Conservation (phyloP, 1,140 invertebrate species). For the Lepidurus couesii region DNA sequence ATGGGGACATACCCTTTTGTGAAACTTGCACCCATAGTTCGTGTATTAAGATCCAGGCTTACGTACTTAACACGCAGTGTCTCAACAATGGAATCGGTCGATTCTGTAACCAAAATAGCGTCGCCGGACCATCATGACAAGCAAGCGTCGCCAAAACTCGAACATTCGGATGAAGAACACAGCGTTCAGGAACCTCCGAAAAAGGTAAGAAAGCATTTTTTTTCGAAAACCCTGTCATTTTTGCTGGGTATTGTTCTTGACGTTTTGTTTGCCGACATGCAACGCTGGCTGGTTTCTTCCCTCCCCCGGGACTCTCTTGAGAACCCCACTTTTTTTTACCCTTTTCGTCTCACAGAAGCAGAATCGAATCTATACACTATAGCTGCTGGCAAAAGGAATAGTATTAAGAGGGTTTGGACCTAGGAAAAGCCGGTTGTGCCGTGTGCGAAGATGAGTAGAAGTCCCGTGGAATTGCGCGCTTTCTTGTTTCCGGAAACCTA, state of each 20-base stretch:
- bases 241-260: not conserved
- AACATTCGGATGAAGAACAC: not conserved
- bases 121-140: not conserved
- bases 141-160: not conserved
- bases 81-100: not conserved
- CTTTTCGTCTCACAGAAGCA: not conserved
- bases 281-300: not conserved
- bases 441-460: not conserved
- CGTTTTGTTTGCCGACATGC: conserved; percentile 14
- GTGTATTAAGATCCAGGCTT: not conserved
- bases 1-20: not conserved
- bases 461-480: not conserved
- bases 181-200: not conserved
- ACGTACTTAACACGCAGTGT: not conserved
- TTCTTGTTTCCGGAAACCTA: not conserved
- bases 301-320: not conserved
- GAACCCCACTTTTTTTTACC: not conserved
- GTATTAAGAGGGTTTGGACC: not conserved
- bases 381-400: conserved; percentile 1
- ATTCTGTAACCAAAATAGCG: not conserved
- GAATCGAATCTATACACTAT: not conserved
- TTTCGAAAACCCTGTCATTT: not conserved
- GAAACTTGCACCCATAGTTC: not conserved
- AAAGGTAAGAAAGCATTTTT: not conserved
- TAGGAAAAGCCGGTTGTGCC: not conserved